Percentiles rank a stretch among this genome's conserved stretches.
Evolutionary conservation across 2,797 vertebrate genomes (phyloP).

Genomic region (Gambusia yucatana): DNA sequence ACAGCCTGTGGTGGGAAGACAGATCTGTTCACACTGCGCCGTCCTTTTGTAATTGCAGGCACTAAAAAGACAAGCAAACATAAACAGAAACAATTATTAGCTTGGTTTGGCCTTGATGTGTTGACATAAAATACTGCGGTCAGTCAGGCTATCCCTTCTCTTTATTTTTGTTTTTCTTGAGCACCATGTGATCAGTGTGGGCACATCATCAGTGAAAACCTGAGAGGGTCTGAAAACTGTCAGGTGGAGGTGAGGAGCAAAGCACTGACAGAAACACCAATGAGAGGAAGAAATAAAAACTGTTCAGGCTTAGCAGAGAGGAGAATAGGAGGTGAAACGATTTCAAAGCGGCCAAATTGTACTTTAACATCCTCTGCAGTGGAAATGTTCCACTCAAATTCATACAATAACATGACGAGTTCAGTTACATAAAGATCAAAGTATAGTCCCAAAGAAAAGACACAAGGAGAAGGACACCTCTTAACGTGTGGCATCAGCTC

Average conservation of each 20-base stretch:
- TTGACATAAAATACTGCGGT: background rate
- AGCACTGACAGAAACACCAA: slow-evolving; percentile 57
- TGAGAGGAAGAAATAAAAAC: slow-evolving; percentile 50
- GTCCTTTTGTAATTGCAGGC: slow-evolving; percentile 38
- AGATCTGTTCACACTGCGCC: slow-evolving; percentile 45
- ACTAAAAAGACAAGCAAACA: slow-evolving; percentile 7
- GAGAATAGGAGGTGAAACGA: slow-evolving; percentile 11
- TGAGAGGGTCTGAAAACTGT: slow-evolving; percentile 55
- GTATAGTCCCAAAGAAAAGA: background rate
- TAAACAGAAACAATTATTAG: slow-evolving; percentile 11
- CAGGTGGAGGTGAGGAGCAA: slow-evolving; percentile 55
- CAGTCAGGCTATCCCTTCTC: slow-evolving; percentile 3
- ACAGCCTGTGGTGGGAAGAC: slow-evolving; percentile 56
- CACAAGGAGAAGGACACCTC: background rate
- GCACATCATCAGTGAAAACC: slow-evolving; percentile 30
- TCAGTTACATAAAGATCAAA: slow-evolving; percentile 1
- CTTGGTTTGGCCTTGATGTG: slow-evolving; percentile 5
- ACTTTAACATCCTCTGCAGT: background rate
- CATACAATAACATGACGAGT: background rate
- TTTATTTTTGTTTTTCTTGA: background rate
- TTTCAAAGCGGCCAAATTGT: slow-evolving; percentile 24
- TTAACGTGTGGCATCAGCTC: background rate
- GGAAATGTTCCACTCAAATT: slow-evolving; percentile 14
- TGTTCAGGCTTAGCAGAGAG: background rate
- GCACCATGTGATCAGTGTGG: slow-evolving; percentile 20